Conservation (phyloP, 2,888 invertebrate species). For the Calameuta filiformis region DNA sequence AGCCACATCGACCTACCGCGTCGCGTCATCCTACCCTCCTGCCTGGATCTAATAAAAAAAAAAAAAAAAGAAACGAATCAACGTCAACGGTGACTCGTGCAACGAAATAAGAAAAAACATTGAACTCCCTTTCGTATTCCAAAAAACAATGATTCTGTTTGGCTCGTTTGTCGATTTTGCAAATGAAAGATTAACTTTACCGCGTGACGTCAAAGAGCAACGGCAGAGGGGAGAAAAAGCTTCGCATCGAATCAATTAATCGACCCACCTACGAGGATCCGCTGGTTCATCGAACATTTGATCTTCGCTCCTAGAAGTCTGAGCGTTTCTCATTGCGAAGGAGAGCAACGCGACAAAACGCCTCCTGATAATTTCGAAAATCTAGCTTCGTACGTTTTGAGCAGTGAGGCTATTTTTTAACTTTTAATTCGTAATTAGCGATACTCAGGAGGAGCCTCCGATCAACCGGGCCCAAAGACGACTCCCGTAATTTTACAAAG, state of each 20-base stretch:
- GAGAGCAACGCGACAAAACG: neutral
- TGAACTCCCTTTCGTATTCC: neutral
- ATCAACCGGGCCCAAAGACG: neutral
- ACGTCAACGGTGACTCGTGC: too few species aligned
- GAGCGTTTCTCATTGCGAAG: neutral
- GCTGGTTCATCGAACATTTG: neutral
- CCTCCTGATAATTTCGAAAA: neutral
- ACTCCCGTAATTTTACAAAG: too few species aligned
- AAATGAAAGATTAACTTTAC: neutral
- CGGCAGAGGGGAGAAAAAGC: neutral
- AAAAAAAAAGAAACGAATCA: too few species aligned
- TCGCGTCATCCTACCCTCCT: neutral
- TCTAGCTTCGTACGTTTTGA: slow-evolving; percentile 4
- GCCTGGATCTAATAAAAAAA: neutral
- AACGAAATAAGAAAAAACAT: neutral
- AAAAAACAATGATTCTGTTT: neutral
- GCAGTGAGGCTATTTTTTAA: neutral
- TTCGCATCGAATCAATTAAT: neutral
- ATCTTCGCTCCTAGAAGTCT: neutral
- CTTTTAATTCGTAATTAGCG: neutral
- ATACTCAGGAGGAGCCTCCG: neutral
- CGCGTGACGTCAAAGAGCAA: neutral
- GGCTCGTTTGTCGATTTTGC: neutral
- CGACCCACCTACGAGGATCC: neutral
- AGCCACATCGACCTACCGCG: neutral